These are phyloP conservation scores for Maccullochella peelii DNA, from an alignment of 2,113 vertebrate species.

Conservation along the genomic window DNA sequence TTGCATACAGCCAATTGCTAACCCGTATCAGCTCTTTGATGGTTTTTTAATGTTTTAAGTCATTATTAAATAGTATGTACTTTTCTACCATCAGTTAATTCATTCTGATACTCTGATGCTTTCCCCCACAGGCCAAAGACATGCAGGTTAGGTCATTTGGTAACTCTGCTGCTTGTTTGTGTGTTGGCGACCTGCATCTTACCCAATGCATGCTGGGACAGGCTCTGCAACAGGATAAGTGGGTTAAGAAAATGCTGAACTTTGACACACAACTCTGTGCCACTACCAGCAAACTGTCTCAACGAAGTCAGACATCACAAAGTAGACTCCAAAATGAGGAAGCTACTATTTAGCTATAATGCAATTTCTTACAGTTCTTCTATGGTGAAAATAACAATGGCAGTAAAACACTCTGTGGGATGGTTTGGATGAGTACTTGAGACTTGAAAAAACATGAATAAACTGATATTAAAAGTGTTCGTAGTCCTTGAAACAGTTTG, in stretches of 20 bases:
- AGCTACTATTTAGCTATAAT: neutral
- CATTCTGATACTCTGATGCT: neutral
- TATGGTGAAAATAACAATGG: neutral
- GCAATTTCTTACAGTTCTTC: neutral
- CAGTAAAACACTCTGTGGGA: too few relatives aligned
- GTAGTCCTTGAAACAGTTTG: neutral
- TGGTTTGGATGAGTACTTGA: neutral
- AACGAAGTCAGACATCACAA: neutral
- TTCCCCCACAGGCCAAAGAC: neutral
- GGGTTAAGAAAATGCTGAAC: neutral
- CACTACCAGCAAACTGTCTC: neutral
- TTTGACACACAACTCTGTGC: neutral
- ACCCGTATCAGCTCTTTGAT: neutral
- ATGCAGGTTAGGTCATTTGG: neutral
- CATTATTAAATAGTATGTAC: neutral
- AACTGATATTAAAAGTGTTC: neutral
- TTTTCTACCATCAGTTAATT: neutral
- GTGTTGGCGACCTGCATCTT: neutral
- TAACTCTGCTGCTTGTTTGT: neutral
- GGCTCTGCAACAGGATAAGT: neutral
- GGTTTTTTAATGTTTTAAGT: too few relatives aligned
- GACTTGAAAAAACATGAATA: neutral
- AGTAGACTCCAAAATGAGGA: neutral
- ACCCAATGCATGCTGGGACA: conserved; percentile 2
- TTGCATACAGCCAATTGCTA: neutral